Conservation (phyloP, 2,888 invertebrate genomes). For the Sicus ferrugineus region DNA sequence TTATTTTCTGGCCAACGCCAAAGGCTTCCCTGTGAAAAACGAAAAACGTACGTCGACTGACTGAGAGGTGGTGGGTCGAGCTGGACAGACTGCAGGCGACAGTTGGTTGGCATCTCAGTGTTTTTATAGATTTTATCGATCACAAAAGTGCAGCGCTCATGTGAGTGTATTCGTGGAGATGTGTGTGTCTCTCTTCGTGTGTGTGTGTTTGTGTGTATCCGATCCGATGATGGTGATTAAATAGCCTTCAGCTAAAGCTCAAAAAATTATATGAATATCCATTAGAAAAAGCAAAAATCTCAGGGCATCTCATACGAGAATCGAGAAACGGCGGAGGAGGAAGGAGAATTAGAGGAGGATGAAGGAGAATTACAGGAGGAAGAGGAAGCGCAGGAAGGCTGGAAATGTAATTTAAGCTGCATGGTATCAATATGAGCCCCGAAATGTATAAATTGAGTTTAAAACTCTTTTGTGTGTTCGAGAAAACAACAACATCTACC, state of each 20-base stretch:
- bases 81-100: background rate
- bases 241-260: constrained; percentile 50
- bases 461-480: constrained; percentile 34
- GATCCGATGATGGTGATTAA: constrained; percentile 48
- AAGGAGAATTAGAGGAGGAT: background rate
- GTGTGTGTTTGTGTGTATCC: constrained; percentile 10
- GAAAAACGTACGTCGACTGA: constrained; percentile 47
- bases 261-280: constrained; percentile 47
- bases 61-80: background rate
- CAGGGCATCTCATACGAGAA: background rate
- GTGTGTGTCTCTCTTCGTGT: constrained; percentile 1
- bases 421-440: background rate
- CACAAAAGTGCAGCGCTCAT: background rate
- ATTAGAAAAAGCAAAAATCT: too few relatives aligned
- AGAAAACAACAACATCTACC: background rate
- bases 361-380: background rate
- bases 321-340: background rate
- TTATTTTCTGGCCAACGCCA: constrained; percentile 54
- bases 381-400: background rate
- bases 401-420: too few relatives aligned
- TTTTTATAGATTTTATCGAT: constrained; percentile 24
- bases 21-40: constrained; percentile 44
- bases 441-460: constrained; percentile 38
- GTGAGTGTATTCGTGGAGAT: background rate
- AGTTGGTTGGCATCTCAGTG: background rate